Base-by-base conservation (phyloP, 2,113 vertebrate genomes). In the Melozone crissalis region DNA sequence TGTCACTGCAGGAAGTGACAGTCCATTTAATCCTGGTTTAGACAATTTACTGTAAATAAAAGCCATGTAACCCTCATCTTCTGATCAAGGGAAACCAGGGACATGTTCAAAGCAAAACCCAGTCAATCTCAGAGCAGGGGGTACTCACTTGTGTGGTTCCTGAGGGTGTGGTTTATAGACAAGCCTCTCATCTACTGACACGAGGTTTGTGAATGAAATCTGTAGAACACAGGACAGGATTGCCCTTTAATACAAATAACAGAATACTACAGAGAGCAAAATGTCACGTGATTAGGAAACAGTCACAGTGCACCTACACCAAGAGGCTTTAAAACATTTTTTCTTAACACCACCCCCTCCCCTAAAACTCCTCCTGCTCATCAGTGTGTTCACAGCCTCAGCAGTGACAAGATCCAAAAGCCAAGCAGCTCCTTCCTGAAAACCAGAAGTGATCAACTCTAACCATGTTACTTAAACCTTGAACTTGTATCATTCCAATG, bases 191-290 rank as follows among this genome's bases (percentile, higher is more conserved):
- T 99, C 99, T 79, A 99, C 99, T 5, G 99, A 99, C 59, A 99
- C 99, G 72, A 99, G 96, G 95, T 99, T 99, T 95, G 99, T 99
- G 96, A 99, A 99, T 8, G 99, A 99, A 97, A 99, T 99, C 99
- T 99, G 94, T 0, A 51, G 89, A 94, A 86, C 14, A 73, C 9
- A 67, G 66, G 37, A 68, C 51, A 94, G 63, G 21, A 65, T 94
- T 68, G 90, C 7, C 21, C 26, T 19, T 33, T 46, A 23, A 31
- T 15, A 74, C 74, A 84, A 57, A 19, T 6, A 57, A 55, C 21
- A 33, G 15, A 74, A 43, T 2, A 59, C 14, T 15, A 62, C 24
- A 57, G 35, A 72, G 28, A 59, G 20, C 27, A 80, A 31, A 78
- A 49, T 2, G 13, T 65, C 46, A 44, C 22, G 16, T 2, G 21